Evolutionary conservation across 2,113 vertebrate genomes (phyloP).

Genomic region (Calyptommatus sinebrachiatus): DNA sequence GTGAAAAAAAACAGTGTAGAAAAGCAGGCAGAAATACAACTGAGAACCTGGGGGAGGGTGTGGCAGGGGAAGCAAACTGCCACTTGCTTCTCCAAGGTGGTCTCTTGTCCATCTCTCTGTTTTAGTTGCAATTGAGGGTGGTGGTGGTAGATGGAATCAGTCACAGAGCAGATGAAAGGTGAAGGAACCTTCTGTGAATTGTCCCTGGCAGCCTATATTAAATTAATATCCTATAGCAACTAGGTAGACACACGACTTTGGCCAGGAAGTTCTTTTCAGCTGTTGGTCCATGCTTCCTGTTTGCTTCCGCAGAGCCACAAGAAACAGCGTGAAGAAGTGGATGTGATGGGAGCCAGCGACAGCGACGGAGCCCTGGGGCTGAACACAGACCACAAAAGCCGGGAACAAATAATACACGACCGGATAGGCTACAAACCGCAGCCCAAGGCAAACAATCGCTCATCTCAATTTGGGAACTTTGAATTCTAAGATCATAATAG

Average conservation of each 20-base stretch:
- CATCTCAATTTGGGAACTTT: constrained; percentile 89
- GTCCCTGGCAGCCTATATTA: too few species aligned
- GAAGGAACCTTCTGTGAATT: too few species aligned
- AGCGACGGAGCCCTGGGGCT: constrained; percentile 75
- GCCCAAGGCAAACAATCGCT: constrained; percentile 85
- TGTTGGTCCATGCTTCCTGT: neutral
- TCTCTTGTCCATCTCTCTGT: too few species aligned
- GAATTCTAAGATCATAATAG: constrained; percentile 67
- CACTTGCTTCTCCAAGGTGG: too few species aligned
- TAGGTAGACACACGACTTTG: neutral
- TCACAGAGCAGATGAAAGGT: too few species aligned
- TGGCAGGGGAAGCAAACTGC: too few species aligned
- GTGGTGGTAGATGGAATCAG: too few species aligned
- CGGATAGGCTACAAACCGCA: constrained; percentile 95
- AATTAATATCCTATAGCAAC: neutral
- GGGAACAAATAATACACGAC: constrained; percentile 89
- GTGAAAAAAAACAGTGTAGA: too few species aligned
- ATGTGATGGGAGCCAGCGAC: constrained; percentile 74
- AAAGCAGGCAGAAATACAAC: too few species aligned
- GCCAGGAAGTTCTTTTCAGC: neutral
- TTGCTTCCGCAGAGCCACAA: constrained; percentile 78
- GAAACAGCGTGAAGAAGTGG: constrained; percentile 89
- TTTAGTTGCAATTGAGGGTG: too few species aligned
- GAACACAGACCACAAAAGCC: constrained; percentile 75
- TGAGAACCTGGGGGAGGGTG: too few species aligned